phyloP scores from a whole-genome alignment of 2,113 vertebrate genomes.

The Apaloderma vittatum region DNA sequence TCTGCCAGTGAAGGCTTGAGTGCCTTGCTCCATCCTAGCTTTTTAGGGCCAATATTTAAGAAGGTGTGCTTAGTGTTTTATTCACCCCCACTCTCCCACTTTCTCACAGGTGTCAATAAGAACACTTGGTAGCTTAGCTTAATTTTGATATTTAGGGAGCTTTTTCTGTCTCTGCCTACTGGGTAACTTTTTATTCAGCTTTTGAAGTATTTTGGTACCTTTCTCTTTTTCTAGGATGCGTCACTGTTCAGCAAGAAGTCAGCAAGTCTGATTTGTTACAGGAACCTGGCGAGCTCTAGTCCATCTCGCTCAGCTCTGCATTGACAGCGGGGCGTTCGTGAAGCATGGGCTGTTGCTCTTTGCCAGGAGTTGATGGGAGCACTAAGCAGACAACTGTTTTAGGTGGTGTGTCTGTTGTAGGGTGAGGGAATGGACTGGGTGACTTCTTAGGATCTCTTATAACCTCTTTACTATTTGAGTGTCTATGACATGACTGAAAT shows the following conservation, averaged over 20 bases:
- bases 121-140: not conserved
- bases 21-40: not conserved
- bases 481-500: not conserved
- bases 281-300: not conserved
- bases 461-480: not conserved
- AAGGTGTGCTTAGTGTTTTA: not conserved
- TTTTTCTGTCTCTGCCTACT: not conserved
- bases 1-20: not conserved
- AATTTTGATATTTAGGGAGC: not conserved
- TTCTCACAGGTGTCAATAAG: not conserved
- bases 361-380: not conserved
- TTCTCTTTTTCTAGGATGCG: not conserved
- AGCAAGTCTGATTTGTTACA: not conserved
- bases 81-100: not conserved
- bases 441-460: not conserved
- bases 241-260: not conserved
- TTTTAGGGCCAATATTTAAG: not conserved
- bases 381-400: not conserved
- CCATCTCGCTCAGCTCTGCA: not conserved
- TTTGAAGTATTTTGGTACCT: not conserved
- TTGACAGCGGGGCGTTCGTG: not conserved
- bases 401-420: not conserved
- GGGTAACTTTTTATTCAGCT: not conserved
- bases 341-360: fast-evolving
- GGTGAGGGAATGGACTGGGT: not conserved